These are phyloP conservation scores for Thysanoteuthis rhombus DNA, from an alignment of 2,888 invertebrate species.

Conservation along the genomic window DNA sequence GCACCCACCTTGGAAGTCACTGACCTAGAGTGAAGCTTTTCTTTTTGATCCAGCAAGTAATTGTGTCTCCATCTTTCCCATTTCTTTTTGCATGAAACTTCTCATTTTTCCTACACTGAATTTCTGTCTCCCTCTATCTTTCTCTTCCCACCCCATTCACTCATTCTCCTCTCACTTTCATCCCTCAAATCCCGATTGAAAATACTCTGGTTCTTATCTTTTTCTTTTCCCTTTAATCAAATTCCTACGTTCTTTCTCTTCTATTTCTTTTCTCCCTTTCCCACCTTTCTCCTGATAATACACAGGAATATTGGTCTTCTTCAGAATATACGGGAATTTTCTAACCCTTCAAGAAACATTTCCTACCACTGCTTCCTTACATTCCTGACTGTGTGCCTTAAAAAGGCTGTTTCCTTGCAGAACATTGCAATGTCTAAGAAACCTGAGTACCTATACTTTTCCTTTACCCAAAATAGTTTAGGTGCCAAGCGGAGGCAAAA, in stretches of 20 bases:
- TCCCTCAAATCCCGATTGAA: not conserved
- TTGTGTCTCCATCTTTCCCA: too few relatives aligned
- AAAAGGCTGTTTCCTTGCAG: not conserved
- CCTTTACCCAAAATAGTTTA: not conserved
- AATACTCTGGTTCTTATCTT: not conserved
- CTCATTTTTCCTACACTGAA: not conserved
- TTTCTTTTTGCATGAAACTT: not conserved
- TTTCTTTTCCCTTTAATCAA: not conserved
- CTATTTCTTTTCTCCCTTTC: not conserved
- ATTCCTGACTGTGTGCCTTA: not conserved
- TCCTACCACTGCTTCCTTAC: not conserved
- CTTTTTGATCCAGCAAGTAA: too few relatives aligned
- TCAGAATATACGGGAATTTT: not conserved
- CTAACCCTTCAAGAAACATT: not conserved
- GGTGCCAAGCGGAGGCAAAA: not conserved
- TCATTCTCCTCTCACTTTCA: not conserved
- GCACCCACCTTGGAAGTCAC: too few relatives aligned
- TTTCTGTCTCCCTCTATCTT: not conserved
- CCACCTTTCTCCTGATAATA: not conserved
- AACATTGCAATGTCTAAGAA: not conserved
- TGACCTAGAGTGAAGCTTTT: not conserved
- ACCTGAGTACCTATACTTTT: not conserved
- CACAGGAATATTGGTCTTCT: not conserved
- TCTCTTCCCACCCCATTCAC: not conserved
- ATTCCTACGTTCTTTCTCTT: not conserved